Conservation (phyloP, 1,140 invertebrate species). For the Telenomus remus region DNA sequence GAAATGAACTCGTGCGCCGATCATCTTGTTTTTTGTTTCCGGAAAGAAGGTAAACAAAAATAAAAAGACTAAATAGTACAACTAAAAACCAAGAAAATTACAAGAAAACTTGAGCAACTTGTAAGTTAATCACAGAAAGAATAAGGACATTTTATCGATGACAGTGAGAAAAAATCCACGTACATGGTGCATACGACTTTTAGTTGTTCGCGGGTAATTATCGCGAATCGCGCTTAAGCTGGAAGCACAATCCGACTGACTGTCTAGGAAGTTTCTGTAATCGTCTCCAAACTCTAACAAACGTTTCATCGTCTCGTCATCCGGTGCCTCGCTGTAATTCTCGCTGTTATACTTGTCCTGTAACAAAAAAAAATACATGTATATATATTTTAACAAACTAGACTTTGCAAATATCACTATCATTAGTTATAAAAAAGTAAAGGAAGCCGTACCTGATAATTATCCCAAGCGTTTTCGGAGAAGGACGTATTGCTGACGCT, state of each 20-base stretch:
- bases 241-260: constrained; percentile 88
- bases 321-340: constrained; percentile 91
- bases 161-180: constrained; percentile 63
- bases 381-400: neutral
- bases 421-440: too few species aligned
- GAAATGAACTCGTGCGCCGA: constrained; percentile 47
- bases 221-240: constrained; percentile 80
- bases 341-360: constrained; percentile 94
- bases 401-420: neutral
- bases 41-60: constrained; percentile 9
- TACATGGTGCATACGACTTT: constrained; percentile 70
- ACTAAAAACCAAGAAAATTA: too few species aligned
- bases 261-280: constrained; percentile 90
- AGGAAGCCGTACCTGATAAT: constrained; percentile 86
- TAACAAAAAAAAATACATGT: constrained; percentile 56
- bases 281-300: constrained; percentile 93
- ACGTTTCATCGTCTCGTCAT: constrained; percentile 87
- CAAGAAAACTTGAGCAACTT: too few species aligned
- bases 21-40: constrained; percentile 22
- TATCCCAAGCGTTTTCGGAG: constrained; percentile 91
- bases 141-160: constrained; percentile 65
- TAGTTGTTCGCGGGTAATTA: constrained; percentile 62
- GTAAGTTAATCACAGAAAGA: constrained; percentile 61
- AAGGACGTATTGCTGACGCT: constrained; percentile 82
- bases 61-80: neutral